Conservation (phyloP, 2,888 invertebrate species). For the Drosophila yooni region DNA sequence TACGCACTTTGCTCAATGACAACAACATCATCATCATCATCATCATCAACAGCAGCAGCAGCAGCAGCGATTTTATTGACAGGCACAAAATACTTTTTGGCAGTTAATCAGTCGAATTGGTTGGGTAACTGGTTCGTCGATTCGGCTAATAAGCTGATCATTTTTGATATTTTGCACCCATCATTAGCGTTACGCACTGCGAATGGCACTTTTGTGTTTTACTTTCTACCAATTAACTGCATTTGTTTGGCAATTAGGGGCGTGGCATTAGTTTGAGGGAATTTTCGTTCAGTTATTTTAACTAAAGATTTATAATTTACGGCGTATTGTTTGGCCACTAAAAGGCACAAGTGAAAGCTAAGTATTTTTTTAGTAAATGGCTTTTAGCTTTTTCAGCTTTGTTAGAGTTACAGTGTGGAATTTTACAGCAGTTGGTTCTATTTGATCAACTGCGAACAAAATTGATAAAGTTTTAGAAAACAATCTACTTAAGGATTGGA, state of each 20-base stretch:
- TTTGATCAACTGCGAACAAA: too few relatives aligned
- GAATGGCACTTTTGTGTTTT: conserved; percentile 53
- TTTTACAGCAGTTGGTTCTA: not conserved
- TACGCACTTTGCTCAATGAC: conserved; percentile 35
- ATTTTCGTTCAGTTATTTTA: conserved; percentile 64
- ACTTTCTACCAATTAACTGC: conserved; percentile 76
- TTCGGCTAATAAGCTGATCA: conserved; percentile 62
- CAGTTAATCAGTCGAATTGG: conserved; percentile 51
- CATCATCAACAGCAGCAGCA: conserved; percentile 14
- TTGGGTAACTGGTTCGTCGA: conserved; percentile 67
- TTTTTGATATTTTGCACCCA: conserved; percentile 38
- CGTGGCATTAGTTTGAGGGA: conserved; percentile 22
- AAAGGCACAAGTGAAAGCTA: conserved; percentile 56
- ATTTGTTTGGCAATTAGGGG: conserved; percentile 66
- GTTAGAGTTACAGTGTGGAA: not conserved
- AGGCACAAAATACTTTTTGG: conserved; percentile 18
- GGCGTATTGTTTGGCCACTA: conserved; percentile 43
- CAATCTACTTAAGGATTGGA: too few relatives aligned
- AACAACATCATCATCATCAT: not conserved
- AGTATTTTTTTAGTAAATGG: conserved; percentile 21
- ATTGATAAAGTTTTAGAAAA: not conserved
- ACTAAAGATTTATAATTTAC: conserved; percentile 74
- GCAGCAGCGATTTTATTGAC: conserved; percentile 22
- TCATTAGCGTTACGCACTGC: conserved; percentile 59
- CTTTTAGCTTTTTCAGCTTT: conserved; percentile 1